A percentile compares a stretch with the other conserved stretches of the same genome.
Conservation (phyloP, 2,113 vertebrate genomes). For the Polypterus bichir region DNA sequence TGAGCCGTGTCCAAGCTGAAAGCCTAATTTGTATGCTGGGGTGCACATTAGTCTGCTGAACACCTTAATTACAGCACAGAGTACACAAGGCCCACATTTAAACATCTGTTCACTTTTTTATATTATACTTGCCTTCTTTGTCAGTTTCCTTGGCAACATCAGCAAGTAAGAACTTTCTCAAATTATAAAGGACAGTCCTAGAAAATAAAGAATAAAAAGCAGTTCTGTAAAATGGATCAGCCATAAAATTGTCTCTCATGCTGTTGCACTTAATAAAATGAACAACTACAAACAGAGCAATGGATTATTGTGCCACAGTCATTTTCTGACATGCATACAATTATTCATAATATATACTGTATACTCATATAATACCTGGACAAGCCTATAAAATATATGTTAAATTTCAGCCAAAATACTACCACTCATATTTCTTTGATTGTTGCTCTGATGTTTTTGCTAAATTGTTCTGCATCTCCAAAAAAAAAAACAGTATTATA, state of each 20-base stretch:
- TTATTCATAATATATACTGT: too few species aligned
- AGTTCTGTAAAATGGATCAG: neutral
- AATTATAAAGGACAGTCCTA: neutral
- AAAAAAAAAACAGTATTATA: too few species aligned
- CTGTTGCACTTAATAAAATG: slow-evolving; percentile 5
- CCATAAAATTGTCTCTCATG: slow-evolving; percentile 5
- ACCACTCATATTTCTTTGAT: too few species aligned
- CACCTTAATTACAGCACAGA: slow-evolving; percentile 3
- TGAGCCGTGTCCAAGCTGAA: neutral
- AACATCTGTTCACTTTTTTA: slow-evolving; percentile 13
- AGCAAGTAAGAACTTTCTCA: slow-evolving; percentile 9
- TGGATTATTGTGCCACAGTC: neutral
- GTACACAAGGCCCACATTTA: slow-evolving; percentile 6
- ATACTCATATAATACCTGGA: too few species aligned
- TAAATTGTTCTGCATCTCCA: too few species aligned
- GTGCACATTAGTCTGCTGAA: slow-evolving; percentile 2
- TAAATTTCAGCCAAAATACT: too few species aligned
- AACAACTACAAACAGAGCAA: slow-evolving; percentile 6
- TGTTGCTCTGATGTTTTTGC: too few species aligned
- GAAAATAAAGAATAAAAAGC: slow-evolving; percentile 7
- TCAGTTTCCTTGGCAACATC: slow-evolving; percentile 16
- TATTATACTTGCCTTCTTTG: slow-evolving; percentile 6
- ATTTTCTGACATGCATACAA: too few species aligned
- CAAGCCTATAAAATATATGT: too few species aligned
- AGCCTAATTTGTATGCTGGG: neutral